A percentile compares a stretch with the other conserved stretches of the same genome.
phyloP scores from a whole-genome alignment of 2,113 vertebrate genomes.

The Raja brachyura region DNA sequence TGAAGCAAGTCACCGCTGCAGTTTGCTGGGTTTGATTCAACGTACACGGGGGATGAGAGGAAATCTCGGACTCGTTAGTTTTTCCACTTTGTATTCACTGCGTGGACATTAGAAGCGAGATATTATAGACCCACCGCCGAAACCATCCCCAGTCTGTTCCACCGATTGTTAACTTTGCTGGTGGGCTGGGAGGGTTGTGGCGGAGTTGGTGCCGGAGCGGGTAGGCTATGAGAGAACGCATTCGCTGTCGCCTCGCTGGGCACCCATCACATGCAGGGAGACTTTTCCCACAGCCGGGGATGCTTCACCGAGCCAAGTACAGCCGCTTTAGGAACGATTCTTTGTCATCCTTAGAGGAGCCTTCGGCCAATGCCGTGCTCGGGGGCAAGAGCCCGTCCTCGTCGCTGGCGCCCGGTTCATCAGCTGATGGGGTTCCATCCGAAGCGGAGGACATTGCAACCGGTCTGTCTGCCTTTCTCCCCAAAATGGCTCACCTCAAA shows the following conservation, averaged over 20 bases:
- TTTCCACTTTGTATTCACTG: too few species aligned
- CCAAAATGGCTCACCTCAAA: constrained; percentile 70
- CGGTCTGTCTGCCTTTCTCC: constrained; percentile 71
- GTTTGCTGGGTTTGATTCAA: too few species aligned
- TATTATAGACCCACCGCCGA: background rate
- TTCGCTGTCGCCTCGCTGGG: constrained; percentile 55
- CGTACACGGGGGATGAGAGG: too few species aligned
- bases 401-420: constrained; percentile 49
- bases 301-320: constrained; percentile 91
- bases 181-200: constrained; percentile 45
- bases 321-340: constrained; percentile 85
- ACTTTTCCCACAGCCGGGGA: constrained; percentile 64
- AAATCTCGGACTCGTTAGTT: too few species aligned
- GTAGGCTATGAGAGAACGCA: constrained; percentile 73
- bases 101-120: background rate
- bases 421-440: constrained; percentile 55
- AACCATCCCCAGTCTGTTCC: background rate
- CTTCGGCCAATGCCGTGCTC: constrained; percentile 44
- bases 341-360: constrained; percentile 69
- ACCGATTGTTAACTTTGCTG: background rate
- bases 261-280: constrained; percentile 44
- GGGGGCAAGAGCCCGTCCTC: constrained; percentile 44
- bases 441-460: too few species aligned
- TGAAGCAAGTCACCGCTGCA: too few species aligned
- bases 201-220: constrained; percentile 42